Evolutionary conservation across 2,113 vertebrate species (phyloP).

Genomic region (Perca fluviatilis): DNA sequence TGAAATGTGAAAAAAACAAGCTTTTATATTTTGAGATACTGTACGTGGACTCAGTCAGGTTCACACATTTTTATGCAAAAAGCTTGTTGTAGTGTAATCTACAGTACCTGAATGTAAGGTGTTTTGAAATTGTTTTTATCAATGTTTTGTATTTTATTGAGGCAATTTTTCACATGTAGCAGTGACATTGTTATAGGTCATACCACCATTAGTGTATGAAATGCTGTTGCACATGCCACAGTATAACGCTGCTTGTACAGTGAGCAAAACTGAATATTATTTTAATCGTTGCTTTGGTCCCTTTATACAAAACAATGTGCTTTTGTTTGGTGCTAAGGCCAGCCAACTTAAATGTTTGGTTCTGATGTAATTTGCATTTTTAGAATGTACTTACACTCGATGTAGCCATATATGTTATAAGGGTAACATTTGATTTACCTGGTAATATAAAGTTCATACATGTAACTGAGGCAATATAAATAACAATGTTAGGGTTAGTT

Average conservation of each 20-base stretch:
- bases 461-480: not conserved
- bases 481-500: not conserved
- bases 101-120: conserved; percentile 67
- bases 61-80: conserved; percentile 79
- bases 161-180: conserved; percentile 61
- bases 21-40: conserved; percentile 75
- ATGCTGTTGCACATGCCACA: conserved; percentile 37
- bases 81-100: conserved; percentile 65
- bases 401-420: conserved; percentile 32
- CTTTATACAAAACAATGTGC: conserved; percentile 58
- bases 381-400: conserved; percentile 29
- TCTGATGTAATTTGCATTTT: conserved; percentile 53
- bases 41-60: conserved; percentile 53
- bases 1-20: conserved; percentile 70
- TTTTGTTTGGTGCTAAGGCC: conserved; percentile 74
- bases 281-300: conserved; percentile 60
- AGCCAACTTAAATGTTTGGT: conserved; percentile 37
- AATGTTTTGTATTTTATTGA: conserved; percentile 57
- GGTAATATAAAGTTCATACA: conserved; percentile 5
- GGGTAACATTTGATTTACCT: conserved; percentile 68
- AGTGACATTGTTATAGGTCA: conserved; percentile 48
- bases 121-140: conserved; percentile 68
- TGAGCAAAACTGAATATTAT: conserved; percentile 34
- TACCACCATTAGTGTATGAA: conserved; percentile 13
- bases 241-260: conserved; percentile 34